These are phyloP conservation scores for Andricus grossulariae DNA, from an alignment of 1,140 invertebrate genomes.

Conservation along the genomic window DNA sequence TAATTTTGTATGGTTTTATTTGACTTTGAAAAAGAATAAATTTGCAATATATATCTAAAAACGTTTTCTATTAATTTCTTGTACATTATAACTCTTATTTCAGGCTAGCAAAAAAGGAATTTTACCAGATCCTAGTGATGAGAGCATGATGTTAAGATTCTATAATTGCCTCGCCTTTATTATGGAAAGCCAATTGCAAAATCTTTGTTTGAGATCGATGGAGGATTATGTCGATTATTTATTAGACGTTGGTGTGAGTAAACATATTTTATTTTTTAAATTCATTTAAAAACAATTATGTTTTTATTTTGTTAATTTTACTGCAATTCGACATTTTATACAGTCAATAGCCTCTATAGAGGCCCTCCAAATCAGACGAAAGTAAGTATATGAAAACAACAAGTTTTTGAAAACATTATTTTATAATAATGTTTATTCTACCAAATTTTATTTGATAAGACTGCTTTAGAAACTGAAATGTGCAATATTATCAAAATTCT, in stretches of 20 bases:
- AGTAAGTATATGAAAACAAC: too few species aligned
- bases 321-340: too few species aligned
- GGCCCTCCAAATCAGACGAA: too few species aligned
- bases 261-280: background rate
- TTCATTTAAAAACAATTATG: too few species aligned
- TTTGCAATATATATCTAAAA: too few species aligned
- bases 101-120: conserved; percentile 85
- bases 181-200: conserved; percentile 91
- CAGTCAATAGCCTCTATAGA: too few species aligned
- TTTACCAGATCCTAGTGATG: conserved; percentile 82
- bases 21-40: too few species aligned
- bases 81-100: conserved; percentile 45
- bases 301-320: too few species aligned
- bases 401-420: background rate
- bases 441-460: conserved; percentile 5
- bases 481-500: background rate
- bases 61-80: too few species aligned
- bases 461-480: background rate
- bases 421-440: background rate
- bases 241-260: conserved; percentile 83
- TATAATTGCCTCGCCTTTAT: conserved; percentile 90
- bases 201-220: conserved; percentile 87
- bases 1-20: too few species aligned
- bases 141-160: conserved; percentile 83
- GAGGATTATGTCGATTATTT: conserved; percentile 87